A percentile compares a stretch with the other conserved stretches of the same genome.
Conservation (phyloP, 2,888 invertebrate species). For the Ctena decussata region DNA sequence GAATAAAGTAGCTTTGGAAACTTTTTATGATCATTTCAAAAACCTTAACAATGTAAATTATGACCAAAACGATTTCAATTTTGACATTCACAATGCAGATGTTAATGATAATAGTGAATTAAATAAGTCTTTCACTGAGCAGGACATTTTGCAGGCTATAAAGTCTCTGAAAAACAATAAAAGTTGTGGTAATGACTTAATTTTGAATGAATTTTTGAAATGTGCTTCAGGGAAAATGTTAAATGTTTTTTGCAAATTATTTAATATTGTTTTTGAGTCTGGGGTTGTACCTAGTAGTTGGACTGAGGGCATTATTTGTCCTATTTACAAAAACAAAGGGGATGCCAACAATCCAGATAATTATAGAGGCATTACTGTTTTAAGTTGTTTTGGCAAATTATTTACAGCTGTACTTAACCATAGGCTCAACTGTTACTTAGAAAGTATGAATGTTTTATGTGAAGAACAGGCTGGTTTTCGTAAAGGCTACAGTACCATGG, state of each 20-base stretch:
- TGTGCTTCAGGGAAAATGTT: slow-evolving; percentile 3
- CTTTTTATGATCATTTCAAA: slow-evolving; percentile 6
- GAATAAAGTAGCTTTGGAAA: slow-evolving; percentile 1
- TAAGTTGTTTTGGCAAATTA: background rate
- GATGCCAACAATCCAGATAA: background rate
- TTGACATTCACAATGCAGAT: background rate
- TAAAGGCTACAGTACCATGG: background rate
- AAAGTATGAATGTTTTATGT: slow-evolving; percentile 1
- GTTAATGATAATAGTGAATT: background rate
- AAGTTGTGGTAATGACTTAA: slow-evolving; percentile 1
- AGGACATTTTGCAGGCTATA: background rate
- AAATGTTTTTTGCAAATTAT: slow-evolving; percentile 1
- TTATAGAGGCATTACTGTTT: background rate
- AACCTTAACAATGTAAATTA: background rate
- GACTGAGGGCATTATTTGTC: background rate
- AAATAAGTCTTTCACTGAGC: background rate
- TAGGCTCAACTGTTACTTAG: background rate
- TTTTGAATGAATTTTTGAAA: slow-evolving; percentile 4
- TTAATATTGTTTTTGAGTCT: slow-evolving; percentile 4
- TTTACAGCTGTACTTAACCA: background rate
- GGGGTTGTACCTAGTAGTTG: background rate
- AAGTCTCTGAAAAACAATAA: background rate
- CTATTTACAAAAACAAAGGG: background rate
- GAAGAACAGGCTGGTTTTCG: slow-evolving; percentile 8
- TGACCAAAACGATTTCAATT: background rate